These are phyloP conservation scores for Acanthochromis polyacanthus DNA, from an alignment of 2,113 vertebrate genomes.

Conservation along the genomic window DNA sequence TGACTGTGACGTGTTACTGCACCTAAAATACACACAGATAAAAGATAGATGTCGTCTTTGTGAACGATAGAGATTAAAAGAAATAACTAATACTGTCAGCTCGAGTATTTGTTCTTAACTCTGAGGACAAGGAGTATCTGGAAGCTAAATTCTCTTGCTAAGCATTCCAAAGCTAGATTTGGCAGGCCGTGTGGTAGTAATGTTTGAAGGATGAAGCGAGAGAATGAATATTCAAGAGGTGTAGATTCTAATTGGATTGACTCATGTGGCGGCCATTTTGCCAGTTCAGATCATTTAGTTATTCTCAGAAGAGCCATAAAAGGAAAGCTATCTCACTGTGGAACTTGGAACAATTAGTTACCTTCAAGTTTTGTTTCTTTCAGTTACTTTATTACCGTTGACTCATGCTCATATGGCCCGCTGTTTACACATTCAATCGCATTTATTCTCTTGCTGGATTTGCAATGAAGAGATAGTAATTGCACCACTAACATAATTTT, in stretches of 20 bases:
- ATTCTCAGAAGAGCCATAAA: conserved; percentile 2
- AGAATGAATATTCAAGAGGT: neutral
- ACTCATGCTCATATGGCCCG: too few relatives aligned
- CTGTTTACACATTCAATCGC: neutral
- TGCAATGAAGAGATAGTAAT: neutral
- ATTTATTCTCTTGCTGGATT: neutral
- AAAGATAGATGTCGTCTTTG: too few relatives aligned
- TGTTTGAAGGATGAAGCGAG: neutral
- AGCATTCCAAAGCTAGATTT: neutral
- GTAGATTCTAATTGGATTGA: neutral
- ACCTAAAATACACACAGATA: too few relatives aligned
- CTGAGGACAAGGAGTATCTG: neutral
- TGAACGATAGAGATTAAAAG: too few relatives aligned
- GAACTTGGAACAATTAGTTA: neutral
- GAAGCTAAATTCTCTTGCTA: neutral
- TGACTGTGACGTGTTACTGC: too few relatives aligned
- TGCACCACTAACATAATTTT: neutral
- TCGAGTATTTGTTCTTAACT: too few relatives aligned
- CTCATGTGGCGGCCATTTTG: neutral
- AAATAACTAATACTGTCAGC: too few relatives aligned
- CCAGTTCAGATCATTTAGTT: neutral
- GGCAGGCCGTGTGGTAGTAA: neutral
- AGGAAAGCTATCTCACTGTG: neutral
- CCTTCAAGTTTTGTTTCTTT: neutral
- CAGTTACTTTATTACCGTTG: neutral